Evolutionary conservation across 2,113 vertebrate species (phyloP).

Genomic region (Petrocephalus zakoni): DNA sequence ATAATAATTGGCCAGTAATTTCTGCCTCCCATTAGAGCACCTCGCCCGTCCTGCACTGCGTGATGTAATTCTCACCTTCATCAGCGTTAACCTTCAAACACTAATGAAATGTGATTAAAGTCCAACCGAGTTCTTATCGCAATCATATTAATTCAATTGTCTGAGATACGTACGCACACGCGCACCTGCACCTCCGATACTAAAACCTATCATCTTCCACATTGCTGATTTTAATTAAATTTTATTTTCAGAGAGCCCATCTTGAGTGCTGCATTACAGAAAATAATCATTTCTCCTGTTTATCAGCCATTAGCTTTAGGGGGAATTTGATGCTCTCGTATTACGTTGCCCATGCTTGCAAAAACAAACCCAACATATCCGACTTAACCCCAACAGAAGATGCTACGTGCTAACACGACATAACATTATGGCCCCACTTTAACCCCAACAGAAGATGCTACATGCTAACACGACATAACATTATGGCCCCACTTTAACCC

Average conservation of each 20-base stretch:
- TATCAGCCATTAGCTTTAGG: not conserved
- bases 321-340: not conserved
- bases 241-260: slow-evolving; percentile 4
- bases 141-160: slow-evolving; percentile 15
- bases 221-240: slow-evolving; percentile 7
- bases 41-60: not conserved
- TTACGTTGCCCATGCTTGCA: not conserved
- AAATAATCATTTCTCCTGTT: not conserved
- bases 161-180: not conserved
- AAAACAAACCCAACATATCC: not conserved
- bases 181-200: not conserved
- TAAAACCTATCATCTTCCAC: not conserved
- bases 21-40: not conserved
- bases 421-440: not conserved
- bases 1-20: not conserved
- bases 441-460: not conserved
- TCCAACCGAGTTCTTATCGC: not conserved
- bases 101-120: slow-evolving; percentile 9
- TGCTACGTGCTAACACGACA: not conserved
- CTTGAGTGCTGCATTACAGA: slow-evolving; percentile 4
- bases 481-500: not conserved
- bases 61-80: not conserved
- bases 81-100: slow-evolving; percentile 13
- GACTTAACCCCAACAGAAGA: not conserved
- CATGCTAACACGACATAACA: not conserved